These are phyloP conservation scores for Polymixis lichenea DNA, from an alignment of 2,888 invertebrate genomes.

Conservation along the genomic window DNA sequence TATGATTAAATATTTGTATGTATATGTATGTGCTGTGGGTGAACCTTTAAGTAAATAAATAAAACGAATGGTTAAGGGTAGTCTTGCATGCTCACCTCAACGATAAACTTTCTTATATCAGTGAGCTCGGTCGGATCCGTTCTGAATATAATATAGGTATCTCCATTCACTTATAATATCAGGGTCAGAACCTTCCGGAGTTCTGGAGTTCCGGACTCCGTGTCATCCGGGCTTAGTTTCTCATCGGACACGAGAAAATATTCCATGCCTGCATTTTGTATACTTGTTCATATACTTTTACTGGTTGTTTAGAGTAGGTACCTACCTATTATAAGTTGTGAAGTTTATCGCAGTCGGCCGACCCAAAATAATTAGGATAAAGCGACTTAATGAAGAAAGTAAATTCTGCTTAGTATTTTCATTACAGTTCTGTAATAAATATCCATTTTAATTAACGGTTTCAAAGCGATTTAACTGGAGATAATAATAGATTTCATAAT, in stretches of 20 bases:
- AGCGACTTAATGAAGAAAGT: slow-evolving; percentile 29
- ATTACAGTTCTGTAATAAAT: slow-evolving; percentile 41
- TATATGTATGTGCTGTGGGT: too few relatives aligned
- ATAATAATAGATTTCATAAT: slow-evolving; percentile 27
- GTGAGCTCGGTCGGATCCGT: background rate
- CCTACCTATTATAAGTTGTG: background rate
- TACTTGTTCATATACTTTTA: background rate
- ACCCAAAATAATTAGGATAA: slow-evolving; percentile 35
- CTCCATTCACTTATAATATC: too few relatives aligned
- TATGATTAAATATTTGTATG: too few relatives aligned
- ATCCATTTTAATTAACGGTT: slow-evolving; percentile 24
- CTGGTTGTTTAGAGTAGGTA: background rate
- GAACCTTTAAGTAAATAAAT: too few relatives aligned
- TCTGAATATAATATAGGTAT: slow-evolving; percentile 1
- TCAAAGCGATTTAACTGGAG: background rate
- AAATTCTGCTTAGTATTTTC: slow-evolving; percentile 31
- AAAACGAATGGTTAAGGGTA: background rate
- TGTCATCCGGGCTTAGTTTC: background rate
- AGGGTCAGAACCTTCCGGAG: background rate
- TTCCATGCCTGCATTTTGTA: background rate
- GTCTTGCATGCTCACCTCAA: background rate
- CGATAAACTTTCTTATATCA: background rate
- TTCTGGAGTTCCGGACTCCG: background rate
- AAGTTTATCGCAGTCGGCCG: slow-evolving; percentile 21
- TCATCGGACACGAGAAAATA: background rate